Base-by-base conservation (phyloP, 2,113 vertebrate species). In the Pedionomus torquatus region DNA sequence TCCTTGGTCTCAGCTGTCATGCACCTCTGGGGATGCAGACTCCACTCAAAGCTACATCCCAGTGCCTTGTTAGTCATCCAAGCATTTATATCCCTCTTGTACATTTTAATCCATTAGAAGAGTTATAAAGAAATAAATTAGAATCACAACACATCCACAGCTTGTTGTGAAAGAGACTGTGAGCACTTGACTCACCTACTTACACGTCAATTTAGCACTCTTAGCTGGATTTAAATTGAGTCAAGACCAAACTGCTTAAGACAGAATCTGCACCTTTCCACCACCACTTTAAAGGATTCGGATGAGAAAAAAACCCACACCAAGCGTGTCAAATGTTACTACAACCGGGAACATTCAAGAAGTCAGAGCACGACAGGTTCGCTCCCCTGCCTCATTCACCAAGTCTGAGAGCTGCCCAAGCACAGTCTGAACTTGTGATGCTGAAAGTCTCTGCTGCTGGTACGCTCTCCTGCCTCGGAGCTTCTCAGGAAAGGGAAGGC, bases 161-260 rank as follows among this genome's bases (percentile, higher is more conserved):
- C 92, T 97, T 77, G 49, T 64, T 98, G 95, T 95, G 92, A 95
- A 97, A 97, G 93, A 93, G 75, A 76, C 85, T 88, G 60, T 92
- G 95, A 93, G 91, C 96, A 85, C 97, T 97, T 78, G 96, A 85
- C 83, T 97, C 82, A 89, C 83, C 97, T 95, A 63, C 96, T 97
- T 92, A 94, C 84, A 49, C 33, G 61, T 87, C 96, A 97, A 94
- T 96, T 96, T 83, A 93, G 71, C 87, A 35, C 83, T 94, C 78
- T 89, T 77, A 84, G 61, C 87, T 90, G 93, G 82, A 64, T 97
- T 96, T 95, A 80, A 96, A 84, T 74, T 64, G 61, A 95, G 54
- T 85, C 83, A 49, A 93, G 95, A 90, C 85, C 41, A 8, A 92
- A 39, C 81, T 15, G 89, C 86, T 89, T 68, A 76, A 94, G n/a